Conservation (phyloP, 1,140 invertebrate species). For the Drosophila virilis region DNA sequence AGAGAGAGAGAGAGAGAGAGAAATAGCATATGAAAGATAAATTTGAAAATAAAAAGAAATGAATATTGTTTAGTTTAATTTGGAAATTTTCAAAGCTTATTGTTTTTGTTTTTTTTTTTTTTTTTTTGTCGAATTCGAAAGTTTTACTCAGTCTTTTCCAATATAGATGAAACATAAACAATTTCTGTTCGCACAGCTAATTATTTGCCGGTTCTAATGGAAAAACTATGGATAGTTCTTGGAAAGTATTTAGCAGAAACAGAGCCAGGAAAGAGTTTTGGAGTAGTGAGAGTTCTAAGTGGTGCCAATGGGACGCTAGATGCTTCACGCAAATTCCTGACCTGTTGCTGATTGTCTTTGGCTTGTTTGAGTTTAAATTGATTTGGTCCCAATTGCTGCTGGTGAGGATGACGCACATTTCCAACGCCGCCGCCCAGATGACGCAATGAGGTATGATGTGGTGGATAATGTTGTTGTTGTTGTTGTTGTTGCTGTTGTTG, state of each 20-base stretch:
- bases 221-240: not conserved
- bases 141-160: not conserved
- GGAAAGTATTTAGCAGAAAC: conserved; percentile 14
- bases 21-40: not conserved
- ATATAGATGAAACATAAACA: not conserved
- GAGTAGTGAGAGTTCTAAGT: conserved; percentile 17
- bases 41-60: not conserved
- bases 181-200: not conserved
- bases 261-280: conserved; percentile 23
- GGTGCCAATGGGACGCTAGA: conserved; percentile 6
- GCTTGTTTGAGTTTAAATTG: conserved; percentile 69
- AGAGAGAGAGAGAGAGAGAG: too few relatives aligned
- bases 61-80: not conserved
- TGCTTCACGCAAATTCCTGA: conserved; percentile 55
- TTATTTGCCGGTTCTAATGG: not conserved
- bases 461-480: conserved; percentile 66
- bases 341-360: conserved; percentile 81
- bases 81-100: too few relatives aligned
- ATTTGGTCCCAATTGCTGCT: conserved; percentile 66
- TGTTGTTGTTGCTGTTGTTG: conserved; percentile 38
- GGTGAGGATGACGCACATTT: conserved; percentile 58
- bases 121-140: too few relatives aligned
- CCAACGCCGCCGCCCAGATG: conserved; percentile 72
- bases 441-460: conserved; percentile 79
- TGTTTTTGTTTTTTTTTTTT: too few relatives aligned